Evolutionary conservation across 2,888 invertebrate genomes (phyloP).

Genomic region (Plebejus argus): DNA sequence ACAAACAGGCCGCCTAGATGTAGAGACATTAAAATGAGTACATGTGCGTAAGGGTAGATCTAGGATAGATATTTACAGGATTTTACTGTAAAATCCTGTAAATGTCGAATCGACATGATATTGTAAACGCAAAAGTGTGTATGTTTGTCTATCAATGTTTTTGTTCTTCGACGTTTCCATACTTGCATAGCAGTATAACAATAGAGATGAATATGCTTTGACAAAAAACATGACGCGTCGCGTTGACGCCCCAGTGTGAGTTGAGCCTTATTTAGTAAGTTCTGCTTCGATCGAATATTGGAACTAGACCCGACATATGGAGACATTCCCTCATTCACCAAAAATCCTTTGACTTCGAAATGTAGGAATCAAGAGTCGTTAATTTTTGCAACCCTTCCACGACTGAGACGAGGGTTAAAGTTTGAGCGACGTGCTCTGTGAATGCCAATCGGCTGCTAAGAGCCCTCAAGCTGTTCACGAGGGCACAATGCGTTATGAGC

Average conservation of each 20-base stretch:
- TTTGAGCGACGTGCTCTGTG: constrained; percentile 58
- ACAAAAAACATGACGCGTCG: too few relatives aligned
- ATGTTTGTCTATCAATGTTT: too few relatives aligned
- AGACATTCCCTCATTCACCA: background rate
- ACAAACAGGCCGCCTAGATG: background rate
- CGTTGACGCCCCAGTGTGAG: too few relatives aligned
- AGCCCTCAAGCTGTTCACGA: constrained; percentile 62
- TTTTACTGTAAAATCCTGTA: too few relatives aligned
- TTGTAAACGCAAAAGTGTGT: too few relatives aligned
- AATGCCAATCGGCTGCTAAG: constrained; percentile 69
- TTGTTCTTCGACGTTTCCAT: too few relatives aligned
- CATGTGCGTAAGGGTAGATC: too few relatives aligned
- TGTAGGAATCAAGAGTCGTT: constrained; percentile 18
- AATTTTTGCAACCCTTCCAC: constrained; percentile 23
- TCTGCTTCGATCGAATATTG: background rate
- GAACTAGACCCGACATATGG: background rate
- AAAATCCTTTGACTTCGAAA: constrained; percentile 1
- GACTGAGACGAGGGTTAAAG: constrained; percentile 55
- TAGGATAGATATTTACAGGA: too few relatives aligned
- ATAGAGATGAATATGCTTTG: too few relatives aligned
- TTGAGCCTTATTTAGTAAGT: background rate
- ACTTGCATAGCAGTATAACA: too few relatives aligned
- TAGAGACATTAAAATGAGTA: too few relatives aligned
- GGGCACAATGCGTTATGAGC: constrained; percentile 69
- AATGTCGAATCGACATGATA: too few relatives aligned